These are phyloP conservation scores for Paratilapia polleni DNA, from an alignment of 2,113 vertebrate genomes.

Conservation along the genomic window DNA sequence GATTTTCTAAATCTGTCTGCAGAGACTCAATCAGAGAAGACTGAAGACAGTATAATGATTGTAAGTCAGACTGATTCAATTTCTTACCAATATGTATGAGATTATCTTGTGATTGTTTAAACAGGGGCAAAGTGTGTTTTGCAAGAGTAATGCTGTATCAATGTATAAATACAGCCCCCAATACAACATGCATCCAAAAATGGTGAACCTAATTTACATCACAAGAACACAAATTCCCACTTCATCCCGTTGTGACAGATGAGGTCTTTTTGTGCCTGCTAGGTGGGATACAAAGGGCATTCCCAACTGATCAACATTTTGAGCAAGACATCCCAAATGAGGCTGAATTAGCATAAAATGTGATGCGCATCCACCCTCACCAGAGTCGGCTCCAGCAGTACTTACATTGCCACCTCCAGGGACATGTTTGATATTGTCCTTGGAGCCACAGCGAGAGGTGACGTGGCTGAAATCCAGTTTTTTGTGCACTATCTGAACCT, in stretches of 20 bases:
- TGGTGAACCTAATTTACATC: background rate
- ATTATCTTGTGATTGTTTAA: background rate
- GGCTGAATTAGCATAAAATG: slow-evolving; percentile 16
- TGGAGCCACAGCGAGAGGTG: slow-evolving; percentile 99
- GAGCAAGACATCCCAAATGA: background rate
- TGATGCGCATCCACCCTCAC: slow-evolving; percentile 30
- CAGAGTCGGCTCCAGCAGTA: slow-evolving; percentile 74
- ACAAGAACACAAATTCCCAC: background rate
- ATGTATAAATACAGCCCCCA: background rate
- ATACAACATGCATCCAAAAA: background rate
- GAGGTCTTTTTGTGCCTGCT: background rate
- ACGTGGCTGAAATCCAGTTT: slow-evolving; percentile 99
- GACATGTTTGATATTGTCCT: slow-evolving; percentile 99
- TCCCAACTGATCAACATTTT: background rate
- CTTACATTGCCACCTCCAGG: slow-evolving; percentile 99
- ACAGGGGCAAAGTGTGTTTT: background rate
- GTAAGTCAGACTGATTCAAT: background rate
- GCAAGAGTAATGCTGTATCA: background rate
- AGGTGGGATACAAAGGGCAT: background rate
- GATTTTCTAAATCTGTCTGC: background rate
- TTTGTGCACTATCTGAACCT: slow-evolving; percentile 99
- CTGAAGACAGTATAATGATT: background rate
- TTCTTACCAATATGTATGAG: background rate
- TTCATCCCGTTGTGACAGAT: background rate
- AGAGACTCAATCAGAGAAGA: background rate